A percentile compares a stretch with the other conserved stretches of the same genome.
Conservation (phyloP, 2,797 vertebrate genomes). For the Neosilurus hyrtlii region DNA sequence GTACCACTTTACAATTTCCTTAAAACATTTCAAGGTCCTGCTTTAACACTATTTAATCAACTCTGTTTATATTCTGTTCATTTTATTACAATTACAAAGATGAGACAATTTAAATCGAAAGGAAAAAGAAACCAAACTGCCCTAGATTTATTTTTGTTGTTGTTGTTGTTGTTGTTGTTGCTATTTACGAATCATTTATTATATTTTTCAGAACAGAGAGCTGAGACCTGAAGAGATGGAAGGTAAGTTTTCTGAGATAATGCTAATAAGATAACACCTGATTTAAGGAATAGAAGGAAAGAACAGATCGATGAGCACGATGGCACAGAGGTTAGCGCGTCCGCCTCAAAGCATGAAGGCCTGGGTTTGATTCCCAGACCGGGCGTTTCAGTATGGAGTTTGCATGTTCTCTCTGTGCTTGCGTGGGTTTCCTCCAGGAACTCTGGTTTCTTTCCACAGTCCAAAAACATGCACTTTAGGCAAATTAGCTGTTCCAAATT, state of each 20-base stretch:
- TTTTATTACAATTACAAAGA: background rate
- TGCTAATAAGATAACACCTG: background rate
- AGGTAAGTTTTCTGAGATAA: constrained; percentile 73
- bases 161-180: constrained; percentile 13
- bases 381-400: too few relatives aligned
- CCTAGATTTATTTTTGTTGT: background rate
- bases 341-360: too few relatives aligned
- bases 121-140: background rate
- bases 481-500: too few relatives aligned
- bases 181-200: constrained; percentile 43
- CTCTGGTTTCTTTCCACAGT: too few relatives aligned
- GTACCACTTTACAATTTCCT: background rate
- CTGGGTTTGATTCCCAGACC: too few relatives aligned
- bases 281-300: background rate
- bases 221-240: constrained; percentile 94
- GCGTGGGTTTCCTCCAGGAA: too few relatives aligned
- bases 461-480: too few relatives aligned
- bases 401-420: too few relatives aligned
- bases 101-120: background rate
- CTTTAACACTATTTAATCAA: background rate
- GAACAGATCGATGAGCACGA: background rate
- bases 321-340: too few relatives aligned
- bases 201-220: constrained; percentile 84
- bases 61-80: background rate
- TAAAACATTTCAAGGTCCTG: background rate